A percentile compares a stretch with the other conserved stretches of the same genome.
These are phyloP conservation scores for Endomychus coccineus DNA, from an alignment of 2,888 invertebrate species.

Conservation along the genomic window DNA sequence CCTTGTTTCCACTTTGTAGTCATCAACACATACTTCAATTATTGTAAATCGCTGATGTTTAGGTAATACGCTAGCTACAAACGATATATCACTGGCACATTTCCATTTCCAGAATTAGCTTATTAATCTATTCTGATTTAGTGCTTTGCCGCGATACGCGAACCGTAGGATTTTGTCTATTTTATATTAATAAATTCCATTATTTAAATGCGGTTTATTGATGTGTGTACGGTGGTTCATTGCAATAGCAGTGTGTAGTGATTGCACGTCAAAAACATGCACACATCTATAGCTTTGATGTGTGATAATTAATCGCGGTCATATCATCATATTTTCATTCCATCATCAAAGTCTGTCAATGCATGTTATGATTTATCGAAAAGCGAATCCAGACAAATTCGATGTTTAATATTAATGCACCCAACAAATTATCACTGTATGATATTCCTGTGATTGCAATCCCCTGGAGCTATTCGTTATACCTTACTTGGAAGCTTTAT, in stretches of 20 bases:
- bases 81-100: no score
- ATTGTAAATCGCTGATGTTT: no score
- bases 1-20: no score
- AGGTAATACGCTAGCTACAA: no score
- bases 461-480: neutral
- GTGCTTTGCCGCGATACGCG: constrained; percentile 27
- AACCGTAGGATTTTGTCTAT: constrained; percentile 19
- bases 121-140: constrained; percentile 30
- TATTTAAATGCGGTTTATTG: constrained; percentile 30
- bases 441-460: neutral
- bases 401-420: constrained; percentile 22
- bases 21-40: no score
- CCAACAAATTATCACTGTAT: neutral
- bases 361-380: constrained; percentile 33
- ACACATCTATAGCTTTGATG: constrained; percentile 32
- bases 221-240: constrained; percentile 27
- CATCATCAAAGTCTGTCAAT: constrained; percentile 36
- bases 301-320: constrained; percentile 37
- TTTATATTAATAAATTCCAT: constrained; percentile 34
- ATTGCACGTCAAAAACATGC: constrained; percentile 32
- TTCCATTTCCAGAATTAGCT: no score
- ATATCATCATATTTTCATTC: constrained; percentile 37
- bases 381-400: constrained; percentile 25
- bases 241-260: constrained; percentile 22
- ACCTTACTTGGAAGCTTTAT: no score